These are phyloP conservation scores for Galemys pyrenaicus DNA, from an alignment of 2,113 vertebrate species.

Conservation along the genomic window DNA sequence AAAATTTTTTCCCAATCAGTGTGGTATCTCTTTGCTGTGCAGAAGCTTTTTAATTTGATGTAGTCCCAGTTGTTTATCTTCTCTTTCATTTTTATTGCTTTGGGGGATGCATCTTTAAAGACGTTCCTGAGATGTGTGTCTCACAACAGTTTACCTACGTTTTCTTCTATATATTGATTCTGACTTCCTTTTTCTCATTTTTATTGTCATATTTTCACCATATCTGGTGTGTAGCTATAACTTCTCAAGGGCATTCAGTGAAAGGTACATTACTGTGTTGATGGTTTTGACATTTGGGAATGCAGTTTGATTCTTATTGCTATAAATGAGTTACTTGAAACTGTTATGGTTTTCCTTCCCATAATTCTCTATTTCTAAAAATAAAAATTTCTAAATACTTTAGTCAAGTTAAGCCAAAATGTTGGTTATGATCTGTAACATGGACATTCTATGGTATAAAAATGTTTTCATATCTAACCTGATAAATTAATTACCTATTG, in stretches of 20 bases:
- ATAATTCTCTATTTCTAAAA: constrained; percentile 31
- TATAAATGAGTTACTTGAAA: constrained; percentile 46
- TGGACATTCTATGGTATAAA: not conserved
- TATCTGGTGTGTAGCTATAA: not conserved
- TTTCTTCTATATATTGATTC: no score
- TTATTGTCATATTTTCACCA: not conserved
- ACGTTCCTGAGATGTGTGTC: no score
- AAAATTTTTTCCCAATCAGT: no score
- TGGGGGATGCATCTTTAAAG: no score
- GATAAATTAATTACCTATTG: constrained; percentile 17
- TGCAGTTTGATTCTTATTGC: constrained; percentile 30
- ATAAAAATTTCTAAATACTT: constrained; percentile 31
- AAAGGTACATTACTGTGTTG: constrained; percentile 22
- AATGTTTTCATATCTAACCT: not conserved
- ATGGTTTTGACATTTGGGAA: not conserved
- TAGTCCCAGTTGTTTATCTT: no score
- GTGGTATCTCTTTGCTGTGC: no score
- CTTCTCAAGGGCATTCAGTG: constrained; percentile 21
- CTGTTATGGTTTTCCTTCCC: not conserved
- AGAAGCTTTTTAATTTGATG: no score
- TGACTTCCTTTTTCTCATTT: not conserved
- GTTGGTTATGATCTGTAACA: constrained; percentile 5
- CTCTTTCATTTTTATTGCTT: no score
- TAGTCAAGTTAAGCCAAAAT: not conserved
- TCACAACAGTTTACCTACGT: no score